Evolutionary conservation across 1,140 invertebrate species (phyloP).

Genomic region (Drosophila dunni): DNA sequence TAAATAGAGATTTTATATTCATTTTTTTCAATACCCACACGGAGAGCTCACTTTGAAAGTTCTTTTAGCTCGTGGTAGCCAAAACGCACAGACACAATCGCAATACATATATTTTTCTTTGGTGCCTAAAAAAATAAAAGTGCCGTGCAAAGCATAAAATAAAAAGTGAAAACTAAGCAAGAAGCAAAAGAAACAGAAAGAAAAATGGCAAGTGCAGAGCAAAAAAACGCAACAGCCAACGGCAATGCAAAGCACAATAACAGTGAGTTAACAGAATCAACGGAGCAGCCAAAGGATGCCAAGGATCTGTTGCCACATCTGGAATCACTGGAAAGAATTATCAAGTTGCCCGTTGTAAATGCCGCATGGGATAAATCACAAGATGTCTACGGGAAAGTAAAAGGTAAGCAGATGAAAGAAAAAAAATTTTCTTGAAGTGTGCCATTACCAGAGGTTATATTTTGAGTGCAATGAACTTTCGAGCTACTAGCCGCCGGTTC

Average conservation of each 20-base stretch:
- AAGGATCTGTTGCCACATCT: constrained; percentile 85
- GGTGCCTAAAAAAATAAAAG: constrained; percentile 58
- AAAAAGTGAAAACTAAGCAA: constrained; percentile 61
- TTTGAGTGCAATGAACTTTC: constrained; percentile 11
- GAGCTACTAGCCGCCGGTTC: constrained; percentile 20
- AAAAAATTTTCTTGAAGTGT: not conserved
- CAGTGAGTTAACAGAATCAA: constrained; percentile 15
- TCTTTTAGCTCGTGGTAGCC: constrained; percentile 35
- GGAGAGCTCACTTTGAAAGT: constrained; percentile 26
- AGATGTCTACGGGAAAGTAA: constrained; percentile 86
- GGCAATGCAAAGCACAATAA: constrained; percentile 46
- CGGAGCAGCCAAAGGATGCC: constrained; percentile 73
- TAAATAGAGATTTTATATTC: constrained; percentile 10
- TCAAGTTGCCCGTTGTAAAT: constrained; percentile 86
- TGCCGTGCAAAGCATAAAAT: constrained; percentile 61
- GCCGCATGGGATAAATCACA: constrained; percentile 86
- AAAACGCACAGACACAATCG: constrained; percentile 15
- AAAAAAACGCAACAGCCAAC: constrained; percentile 68
- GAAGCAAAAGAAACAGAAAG: constrained; percentile 29
- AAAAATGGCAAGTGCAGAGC: constrained; percentile 73
- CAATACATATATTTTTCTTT: constrained; percentile 63
- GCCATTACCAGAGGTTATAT: constrained; percentile 9
- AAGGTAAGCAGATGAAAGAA: constrained; percentile 75
- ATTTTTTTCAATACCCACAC: not conserved
- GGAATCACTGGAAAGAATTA: constrained; percentile 86